Base-by-base conservation (phyloP, 1,140 invertebrate genomes). In the Pollicipes pollicipes region DNA sequence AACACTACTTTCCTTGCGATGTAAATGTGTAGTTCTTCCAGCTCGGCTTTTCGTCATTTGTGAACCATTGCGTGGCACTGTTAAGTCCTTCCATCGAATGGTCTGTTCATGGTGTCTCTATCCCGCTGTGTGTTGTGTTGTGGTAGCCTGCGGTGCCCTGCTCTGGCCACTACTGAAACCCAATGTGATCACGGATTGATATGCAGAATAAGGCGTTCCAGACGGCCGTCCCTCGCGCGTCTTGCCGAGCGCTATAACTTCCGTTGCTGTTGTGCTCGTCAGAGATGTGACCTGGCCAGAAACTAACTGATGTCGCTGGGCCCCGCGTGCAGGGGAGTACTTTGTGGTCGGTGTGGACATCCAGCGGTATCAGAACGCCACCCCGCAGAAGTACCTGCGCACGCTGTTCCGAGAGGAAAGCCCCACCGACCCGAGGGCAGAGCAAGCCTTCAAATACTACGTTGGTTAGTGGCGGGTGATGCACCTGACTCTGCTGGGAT, bases 261-360 rank as follows among this genome's bases (percentile, higher is more conserved):
- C 77, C 77, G 0, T 73, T 82, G 58, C 75, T 78, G 73, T 76
- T 70, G n/a, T n/a, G n/a, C n/a, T n/a, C n/a, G n/a, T n/a, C n/a
- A n/a, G n/a, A n/a, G n/a, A n/a, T n/a, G n/a, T n/a, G n/a, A n/a
- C n/a, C n/a, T n/a, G n/a, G n/a, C n/a, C n/a, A n/a, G n/a, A n/a
- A n/a, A n/a, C n/a, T n/a, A n/a, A n/a, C n/a, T n/a, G n/a, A n/a
- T n/a, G n/a, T n/a, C n/a, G n/a, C n/a, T n/a, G n/a, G n/a, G n/a
- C n/a, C n/a, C n/a, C n/a, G n/a, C n/a, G n/a, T n/a, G n/a, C 80
- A 87, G 90, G 91, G 0, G 88, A 95, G 78, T 95, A 96, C 78
- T 90, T 90, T 75, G 90, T 94, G 4, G 86, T 96, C 29, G 93
- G 92, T 24, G 88, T 97, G 6, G 91, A 95, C 76, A 86, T 91